A percentile compares a stretch with the other conserved stretches of the same genome.
Evolutionary conservation across 2,888 invertebrate species (phyloP).

Genomic region (Lobophora halterata): DNA sequence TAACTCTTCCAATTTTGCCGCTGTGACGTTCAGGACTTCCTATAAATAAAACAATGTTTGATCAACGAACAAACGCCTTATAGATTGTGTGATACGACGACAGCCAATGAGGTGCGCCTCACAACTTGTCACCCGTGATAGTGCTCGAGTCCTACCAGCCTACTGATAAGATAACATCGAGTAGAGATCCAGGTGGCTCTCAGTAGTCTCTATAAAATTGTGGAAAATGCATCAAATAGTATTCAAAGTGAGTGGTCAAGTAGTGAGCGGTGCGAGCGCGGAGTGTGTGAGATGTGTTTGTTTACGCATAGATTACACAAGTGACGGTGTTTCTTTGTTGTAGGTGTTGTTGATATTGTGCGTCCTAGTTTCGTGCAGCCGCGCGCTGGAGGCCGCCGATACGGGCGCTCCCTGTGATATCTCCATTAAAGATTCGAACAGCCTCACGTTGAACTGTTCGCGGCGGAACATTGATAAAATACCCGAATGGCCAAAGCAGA

Average conservation of each 20-base stretch:
- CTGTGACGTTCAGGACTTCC: slow-evolving; percentile 81
- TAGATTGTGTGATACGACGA: slow-evolving; percentile 62
- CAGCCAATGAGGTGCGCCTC: slow-evolving; percentile 65
- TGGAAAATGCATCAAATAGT: slow-evolving; percentile 62
- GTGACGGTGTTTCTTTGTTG: slow-evolving; percentile 67
- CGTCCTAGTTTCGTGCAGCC: slow-evolving; percentile 57
- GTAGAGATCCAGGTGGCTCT: slow-evolving; percentile 57
- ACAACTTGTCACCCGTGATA: slow-evolving; percentile 64
- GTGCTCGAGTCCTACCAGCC: slow-evolving; percentile 55
- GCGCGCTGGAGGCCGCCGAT: slow-evolving; percentile 42
- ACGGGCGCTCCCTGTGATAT: slow-evolving; percentile 57
- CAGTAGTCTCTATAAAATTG: slow-evolving; percentile 61
- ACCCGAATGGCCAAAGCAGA: slow-evolving; percentile 62
- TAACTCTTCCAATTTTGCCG: slow-evolving; percentile 80
- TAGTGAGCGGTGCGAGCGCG: slow-evolving; percentile 33
- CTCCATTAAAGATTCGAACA: slow-evolving; percentile 53
- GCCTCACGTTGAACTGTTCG: slow-evolving; percentile 67
- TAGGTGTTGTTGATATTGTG: slow-evolving; percentile 72
- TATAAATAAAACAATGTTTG: slow-evolving; percentile 66
- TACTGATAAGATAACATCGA: slow-evolving; percentile 69
- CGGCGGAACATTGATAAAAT: slow-evolving; percentile 55
- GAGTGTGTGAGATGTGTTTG: slow-evolving; percentile 33
- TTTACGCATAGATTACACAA: slow-evolving; percentile 46
- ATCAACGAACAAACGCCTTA: slow-evolving; percentile 46
- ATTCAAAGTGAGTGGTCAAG: slow-evolving; percentile 59